Percentiles rank a stretch among this genome's conserved stretches.
Conservation (phyloP, 2,888 invertebrate genomes). For the Drosophila incognita region DNA sequence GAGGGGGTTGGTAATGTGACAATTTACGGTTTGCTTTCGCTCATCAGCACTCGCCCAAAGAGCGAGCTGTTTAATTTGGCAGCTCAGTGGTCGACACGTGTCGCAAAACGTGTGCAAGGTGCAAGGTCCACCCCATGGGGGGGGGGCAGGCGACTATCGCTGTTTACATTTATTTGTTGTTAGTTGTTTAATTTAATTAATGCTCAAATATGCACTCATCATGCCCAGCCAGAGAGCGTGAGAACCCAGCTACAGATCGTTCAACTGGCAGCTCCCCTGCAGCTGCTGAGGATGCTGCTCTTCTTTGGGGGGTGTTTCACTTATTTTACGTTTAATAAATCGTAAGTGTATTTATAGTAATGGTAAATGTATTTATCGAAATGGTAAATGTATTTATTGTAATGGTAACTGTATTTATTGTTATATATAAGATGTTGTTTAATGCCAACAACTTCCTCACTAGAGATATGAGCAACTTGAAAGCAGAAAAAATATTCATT, state of each 20-base stretch:
- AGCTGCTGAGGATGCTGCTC: not conserved
- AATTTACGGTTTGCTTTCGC: conserved; percentile 76
- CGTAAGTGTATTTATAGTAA: not conserved
- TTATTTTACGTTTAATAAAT: not conserved
- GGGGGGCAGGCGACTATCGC: conserved; percentile 7
- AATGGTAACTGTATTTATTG: not conserved
- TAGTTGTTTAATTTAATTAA: conserved; percentile 78
- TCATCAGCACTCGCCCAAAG: conserved; percentile 68
- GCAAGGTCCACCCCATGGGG: conserved; percentile 32
- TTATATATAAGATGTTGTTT: not conserved
- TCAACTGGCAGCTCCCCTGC: not conserved
- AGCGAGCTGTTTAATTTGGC: conserved; percentile 74
- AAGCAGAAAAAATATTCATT: not conserved
- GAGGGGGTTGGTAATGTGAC: conserved; percentile 54
- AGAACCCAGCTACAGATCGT: conserved; percentile 37
- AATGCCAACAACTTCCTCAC: not conserved
- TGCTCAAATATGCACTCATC: conserved; percentile 53
- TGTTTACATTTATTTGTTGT: conserved; percentile 76
- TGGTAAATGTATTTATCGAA: not conserved
- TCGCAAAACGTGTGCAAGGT: conserved; percentile 53
- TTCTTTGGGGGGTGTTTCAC: not conserved
- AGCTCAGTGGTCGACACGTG: conserved; percentile 69
- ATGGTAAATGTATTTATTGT: too few species aligned
- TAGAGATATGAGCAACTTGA: not conserved
- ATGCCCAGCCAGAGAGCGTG: conserved; percentile 46